phyloP scores from a whole-genome alignment of 2,113 vertebrate species.

The Gadus macrocephalus region DNA sequence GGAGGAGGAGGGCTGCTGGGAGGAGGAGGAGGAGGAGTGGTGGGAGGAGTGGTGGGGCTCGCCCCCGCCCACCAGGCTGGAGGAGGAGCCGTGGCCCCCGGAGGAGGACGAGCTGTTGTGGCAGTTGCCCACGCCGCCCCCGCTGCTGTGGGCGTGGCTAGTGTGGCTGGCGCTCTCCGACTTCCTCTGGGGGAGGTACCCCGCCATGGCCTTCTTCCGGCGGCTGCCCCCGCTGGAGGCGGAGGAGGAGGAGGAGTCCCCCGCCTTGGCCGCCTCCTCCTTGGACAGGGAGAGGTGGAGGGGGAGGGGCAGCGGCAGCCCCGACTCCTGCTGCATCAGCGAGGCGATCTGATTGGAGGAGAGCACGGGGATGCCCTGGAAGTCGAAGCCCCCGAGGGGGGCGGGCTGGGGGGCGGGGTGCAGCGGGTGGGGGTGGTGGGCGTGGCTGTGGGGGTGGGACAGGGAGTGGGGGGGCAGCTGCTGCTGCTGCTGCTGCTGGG shows the following conservation, averaged over 20 bases:
- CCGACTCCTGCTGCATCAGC: constrained; percentile 76
- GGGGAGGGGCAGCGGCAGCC: constrained; percentile 72
- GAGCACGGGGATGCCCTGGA: constrained; percentile 77
- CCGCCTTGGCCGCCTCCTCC: constrained; percentile 64
- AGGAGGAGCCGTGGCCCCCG: constrained; percentile 65
- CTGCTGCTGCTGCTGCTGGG: constrained; percentile 73
- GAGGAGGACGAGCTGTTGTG: constrained; percentile 64
- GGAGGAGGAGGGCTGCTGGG: constrained; percentile 69
- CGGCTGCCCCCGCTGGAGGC: constrained; percentile 69
- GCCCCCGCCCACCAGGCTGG: constrained; percentile 69
- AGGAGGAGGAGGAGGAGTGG: constrained; percentile 63
- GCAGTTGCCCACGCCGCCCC: constrained; percentile 41
- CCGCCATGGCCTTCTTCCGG: constrained; percentile 78
- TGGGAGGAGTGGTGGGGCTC: constrained; percentile 66
- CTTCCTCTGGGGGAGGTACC: constrained; percentile 77
- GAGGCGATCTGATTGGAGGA: constrained; percentile 78
- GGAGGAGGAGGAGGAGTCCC: constrained; percentile 56
- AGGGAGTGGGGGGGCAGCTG: constrained; percentile 73
- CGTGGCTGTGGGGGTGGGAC: constrained; percentile 73
- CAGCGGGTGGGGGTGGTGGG: constrained; percentile 74
- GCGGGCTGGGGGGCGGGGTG: constrained; percentile 74
- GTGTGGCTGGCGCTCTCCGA: constrained; percentile 49
- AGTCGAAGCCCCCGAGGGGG: constrained; percentile 72
- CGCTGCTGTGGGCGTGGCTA: constrained; percentile 54
- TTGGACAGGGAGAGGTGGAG: constrained; percentile 74